Base-by-base conservation (phyloP, 2,113 vertebrate genomes). In the Alligator sinensis region DNA sequence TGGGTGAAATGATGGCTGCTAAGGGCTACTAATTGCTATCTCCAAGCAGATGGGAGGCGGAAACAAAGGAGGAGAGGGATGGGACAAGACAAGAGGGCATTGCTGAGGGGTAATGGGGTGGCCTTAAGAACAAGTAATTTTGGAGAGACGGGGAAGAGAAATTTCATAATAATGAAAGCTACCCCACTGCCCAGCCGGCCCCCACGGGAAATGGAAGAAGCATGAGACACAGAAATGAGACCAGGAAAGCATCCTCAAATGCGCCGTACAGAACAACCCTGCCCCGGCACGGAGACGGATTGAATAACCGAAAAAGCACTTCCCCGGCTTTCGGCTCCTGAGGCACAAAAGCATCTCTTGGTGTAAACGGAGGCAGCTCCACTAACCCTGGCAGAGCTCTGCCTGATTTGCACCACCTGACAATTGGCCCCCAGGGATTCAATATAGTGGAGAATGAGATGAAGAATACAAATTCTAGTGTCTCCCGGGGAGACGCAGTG, bases 191-290 rank as follows among this genome's bases (percentile, higher is more conserved):
- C 68, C 66, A 87, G 93, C 92, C 87, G 84, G 82, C 75, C 94
- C 95, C 85, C 84, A 9, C 25, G 88, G 88, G 96, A 95, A 94
- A 86, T 3, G 59, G 34, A 62, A 25, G 78, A 87, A 95, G 91
- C 94, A 94, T 94, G 94, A 96, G 94, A 96, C 94, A 96, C 95
- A 96, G 96, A 97, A 94, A 94, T 96, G 94, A 95, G 96, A 82
- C 68, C 86, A 84, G 64, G 87, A 95, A 95, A 95, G 94, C 77
- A 96, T 68, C 75, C 74, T 93, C 87, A 89, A 96, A 94, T 94
- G 93, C 85, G 92, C 94, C 96, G 95, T 57, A 92, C 90, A 90
- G 91, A 95, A 90, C 94, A 95, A 96, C 80, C 96, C 93, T 11
- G 0, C 84, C 93, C 91, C 55, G 95, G 80, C 68, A 62, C 89